Base-by-base conservation (phyloP, 2,797 vertebrate genomes). In the Xenopus petersii region DNA sequence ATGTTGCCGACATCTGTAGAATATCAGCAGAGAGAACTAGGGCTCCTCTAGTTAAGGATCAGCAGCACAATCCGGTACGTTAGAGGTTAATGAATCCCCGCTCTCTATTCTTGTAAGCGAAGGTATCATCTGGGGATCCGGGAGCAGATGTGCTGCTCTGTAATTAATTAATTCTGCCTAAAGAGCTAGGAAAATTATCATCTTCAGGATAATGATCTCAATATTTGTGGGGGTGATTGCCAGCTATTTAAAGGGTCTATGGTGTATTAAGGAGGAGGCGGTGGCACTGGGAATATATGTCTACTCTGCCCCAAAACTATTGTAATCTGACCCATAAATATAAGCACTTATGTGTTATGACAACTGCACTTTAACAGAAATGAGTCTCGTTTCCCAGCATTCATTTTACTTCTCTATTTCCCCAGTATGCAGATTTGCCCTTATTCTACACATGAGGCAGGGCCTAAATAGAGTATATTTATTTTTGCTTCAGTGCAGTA, bases 91-190 rank as follows among this genome's bases (percentile, higher is more conserved):
- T 26, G 56, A 79, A 54, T 79, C 76, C 71, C 76, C 24, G 17
- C 55, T 24, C 71, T 70, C 60, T 33, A 61, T 69, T 79, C 62
- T 74, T 73, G 46, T 70, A 54, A 51, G 62, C 55, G 49, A 33
- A 79, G 76, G 76, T 74, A 79, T 79, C 71, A 69, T 65, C 76
- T 74, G 71, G 76, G 71, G 76, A 74, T 55, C 62, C 69, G 71
- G 71, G 61, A 79, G 76, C 76, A 79, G 76, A 73, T 79, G 76
- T 66, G 71, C 71, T 30, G 66, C 76, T 78, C 75, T 64, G 76
- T 79, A 79, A 79, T 79, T 79, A 79, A 79, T 79, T 79, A 79
- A 71, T 79, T 79, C 76, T 79, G 71, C 76, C 71, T 79, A 79
- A 79, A 74, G 71, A 79, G 66, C 76, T 61, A 15, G 21, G 76